Conservation (phyloP, 1,140 invertebrate genomes). For the Adoxophyes honmai region DNA sequence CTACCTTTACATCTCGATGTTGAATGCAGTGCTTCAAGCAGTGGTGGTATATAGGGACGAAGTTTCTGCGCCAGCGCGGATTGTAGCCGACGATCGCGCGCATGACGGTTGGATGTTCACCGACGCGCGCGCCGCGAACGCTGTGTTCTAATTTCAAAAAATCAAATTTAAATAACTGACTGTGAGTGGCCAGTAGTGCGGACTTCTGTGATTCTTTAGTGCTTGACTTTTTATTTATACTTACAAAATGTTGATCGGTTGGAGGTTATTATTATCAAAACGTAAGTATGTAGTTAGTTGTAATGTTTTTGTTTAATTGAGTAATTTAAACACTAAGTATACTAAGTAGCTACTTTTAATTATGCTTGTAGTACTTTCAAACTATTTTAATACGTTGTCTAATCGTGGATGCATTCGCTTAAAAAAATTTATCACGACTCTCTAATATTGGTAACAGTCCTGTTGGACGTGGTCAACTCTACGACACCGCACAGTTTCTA, state of each 20-base stretch:
- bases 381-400: too few relatives aligned
- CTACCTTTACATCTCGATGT: too few relatives aligned
- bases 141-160: neutral
- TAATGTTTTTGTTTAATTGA: too few relatives aligned
- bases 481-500: too few relatives aligned
- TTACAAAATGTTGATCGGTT: constrained; percentile 56
- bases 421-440: too few relatives aligned
- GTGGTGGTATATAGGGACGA: neutral
- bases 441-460: too few relatives aligned
- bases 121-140: neutral
- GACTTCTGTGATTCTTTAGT: constrained; percentile 19
- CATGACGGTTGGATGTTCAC: neutral
- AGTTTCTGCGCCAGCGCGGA: neutral
- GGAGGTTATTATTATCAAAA: constrained; percentile 61
- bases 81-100: neutral
- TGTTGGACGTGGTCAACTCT: too few relatives aligned
- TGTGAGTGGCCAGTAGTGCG: neutral
- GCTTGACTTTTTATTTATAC: constrained; percentile 19
- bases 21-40: too few relatives aligned
- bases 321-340: too few relatives aligned
- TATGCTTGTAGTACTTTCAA: too few relatives aligned
- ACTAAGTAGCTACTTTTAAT: too few relatives aligned
- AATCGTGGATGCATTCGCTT: too few relatives aligned
- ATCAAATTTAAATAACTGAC: neutral
- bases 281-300: constrained; percentile 44